Conservation (phyloP, 53 echinoderm and acorn worm genomes). For the Paelopatides confundens region DNA sequence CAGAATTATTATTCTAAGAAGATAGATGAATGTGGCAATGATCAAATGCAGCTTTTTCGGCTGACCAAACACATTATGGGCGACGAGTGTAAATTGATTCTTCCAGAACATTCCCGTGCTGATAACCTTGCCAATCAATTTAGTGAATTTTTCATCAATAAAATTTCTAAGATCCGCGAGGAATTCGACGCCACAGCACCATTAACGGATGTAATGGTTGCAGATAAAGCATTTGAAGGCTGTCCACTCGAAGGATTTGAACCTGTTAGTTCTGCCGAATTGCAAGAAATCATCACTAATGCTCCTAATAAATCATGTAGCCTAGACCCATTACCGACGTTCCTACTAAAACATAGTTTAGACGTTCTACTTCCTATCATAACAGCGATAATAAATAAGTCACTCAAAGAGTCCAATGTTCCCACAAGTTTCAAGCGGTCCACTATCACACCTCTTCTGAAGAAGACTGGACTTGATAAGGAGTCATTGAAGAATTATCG, state of each 20-base stretch:
- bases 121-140: conserved; percentile 20
- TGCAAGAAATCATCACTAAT: background rate
- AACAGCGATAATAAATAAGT: background rate
- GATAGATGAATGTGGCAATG: conserved; percentile 1
- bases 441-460: background rate
- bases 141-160: conserved; percentile 43
- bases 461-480: background rate
- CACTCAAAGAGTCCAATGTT: background rate
- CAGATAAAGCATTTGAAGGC: background rate
- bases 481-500: background rate
- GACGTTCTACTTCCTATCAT: background rate
- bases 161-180: background rate
- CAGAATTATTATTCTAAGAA: conserved; percentile 14
- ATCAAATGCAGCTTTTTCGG: background rate
- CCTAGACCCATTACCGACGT: conserved; percentile 19
- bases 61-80: conserved; percentile 5
- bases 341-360: background rate
- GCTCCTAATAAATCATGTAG: conserved; percentile 28
- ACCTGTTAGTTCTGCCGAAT: background rate
- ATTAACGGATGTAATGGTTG: background rate
- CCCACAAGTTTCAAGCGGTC: conserved; percentile 1
- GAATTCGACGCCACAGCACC: background rate
- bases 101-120: background rate
- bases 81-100: background rate
- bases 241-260: background rate